Base-by-base conservation (phyloP, 2,888 invertebrate species). In the Leptopilina drosophilae region DNA sequence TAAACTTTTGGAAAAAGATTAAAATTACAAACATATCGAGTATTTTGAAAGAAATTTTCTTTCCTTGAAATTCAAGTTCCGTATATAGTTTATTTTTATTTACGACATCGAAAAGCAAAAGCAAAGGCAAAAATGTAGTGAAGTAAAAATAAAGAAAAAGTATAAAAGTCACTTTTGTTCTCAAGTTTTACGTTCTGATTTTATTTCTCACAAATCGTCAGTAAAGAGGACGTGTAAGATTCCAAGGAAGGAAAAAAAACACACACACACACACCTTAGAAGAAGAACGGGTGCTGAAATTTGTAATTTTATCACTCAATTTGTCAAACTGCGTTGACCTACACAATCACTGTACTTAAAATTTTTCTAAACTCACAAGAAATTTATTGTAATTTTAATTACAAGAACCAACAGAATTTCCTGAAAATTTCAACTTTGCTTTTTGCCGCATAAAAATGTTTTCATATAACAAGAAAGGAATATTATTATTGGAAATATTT, bases 161-260 rank as follows among this genome's bases (percentile, higher is more conserved):
- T 40, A 65, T 40, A 42, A 49, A 66, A 42, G 42, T n/a, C 15
- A 15, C 66, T 42, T 66, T 46, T 15, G 66, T n/a, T 33, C 66
- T 42, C 15, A n/a, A 66, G 9, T 15, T 66, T n/a, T 46, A 66
- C 40, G 66, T 2, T 42, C 66, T 66, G 46, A 66, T 66, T 66
- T 66, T 66, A 66, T 66, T 11, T 26, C 15, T 66, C 14, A 15
- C 66, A 46, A 42, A 66, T 42, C 42, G 42, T 11, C n/a, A 66
- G 8, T 66, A 66, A 20, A 69, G 15, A 59, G 59, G 12, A 59
- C 59, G 59, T 59, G 59, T 15, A 59, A 15, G 7, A 59, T 59
- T 59, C 15, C 59, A 6, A 5, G 14, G n/a, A 59, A 59, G 5
- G 15, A 15, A 59, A 59, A 59, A 6, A 59, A 1, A 49, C 4